Evolutionary conservation across 1,140 invertebrate species (phyloP).

Genomic region (Gonioctena quinquepunctata): DNA sequence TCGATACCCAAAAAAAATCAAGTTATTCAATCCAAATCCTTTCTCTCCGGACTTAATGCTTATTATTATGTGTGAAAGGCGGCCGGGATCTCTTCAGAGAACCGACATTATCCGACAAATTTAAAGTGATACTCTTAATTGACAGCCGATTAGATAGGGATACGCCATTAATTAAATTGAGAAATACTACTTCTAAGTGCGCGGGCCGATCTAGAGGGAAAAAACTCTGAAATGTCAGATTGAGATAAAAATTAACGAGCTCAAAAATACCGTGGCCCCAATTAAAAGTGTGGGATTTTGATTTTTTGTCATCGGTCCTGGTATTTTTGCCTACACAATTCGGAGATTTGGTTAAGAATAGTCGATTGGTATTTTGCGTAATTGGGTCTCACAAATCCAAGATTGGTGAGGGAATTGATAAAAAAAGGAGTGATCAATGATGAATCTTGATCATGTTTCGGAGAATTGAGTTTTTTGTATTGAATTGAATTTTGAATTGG

Average conservation of each 20-base stretch:
- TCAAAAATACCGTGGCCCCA: constrained; percentile 23
- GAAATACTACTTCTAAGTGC: constrained; percentile 4
- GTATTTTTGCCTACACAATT: neutral
- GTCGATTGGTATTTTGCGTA: neutral
- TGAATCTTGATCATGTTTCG: no score
- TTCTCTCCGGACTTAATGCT: neutral
- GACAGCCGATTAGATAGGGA: constrained; percentile 45
- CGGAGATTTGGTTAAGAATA: neutral
- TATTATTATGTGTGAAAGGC: neutral
- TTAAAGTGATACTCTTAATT: constrained; percentile 36
- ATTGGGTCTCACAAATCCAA: neutral
- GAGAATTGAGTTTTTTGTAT: no score
- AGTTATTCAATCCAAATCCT: neutral
- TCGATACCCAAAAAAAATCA: no score
- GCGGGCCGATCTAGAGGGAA: neutral
- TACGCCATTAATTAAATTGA: constrained; percentile 35
- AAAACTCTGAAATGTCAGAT: neutral
- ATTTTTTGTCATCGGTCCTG: neutral
- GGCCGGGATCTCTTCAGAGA: neutral
- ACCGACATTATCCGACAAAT: constrained; percentile 23
- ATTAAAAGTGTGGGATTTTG: constrained; percentile 28
- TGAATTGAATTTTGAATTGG: no score
- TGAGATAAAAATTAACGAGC: constrained; percentile 42
- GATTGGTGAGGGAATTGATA: neutral
- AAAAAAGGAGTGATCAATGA: no score